A percentile compares a stretch with the other conserved stretches of the same genome.
Evolutionary conservation across 2,888 invertebrate species (phyloP).

Genomic region (Drosophila parthenogenetica): DNA sequence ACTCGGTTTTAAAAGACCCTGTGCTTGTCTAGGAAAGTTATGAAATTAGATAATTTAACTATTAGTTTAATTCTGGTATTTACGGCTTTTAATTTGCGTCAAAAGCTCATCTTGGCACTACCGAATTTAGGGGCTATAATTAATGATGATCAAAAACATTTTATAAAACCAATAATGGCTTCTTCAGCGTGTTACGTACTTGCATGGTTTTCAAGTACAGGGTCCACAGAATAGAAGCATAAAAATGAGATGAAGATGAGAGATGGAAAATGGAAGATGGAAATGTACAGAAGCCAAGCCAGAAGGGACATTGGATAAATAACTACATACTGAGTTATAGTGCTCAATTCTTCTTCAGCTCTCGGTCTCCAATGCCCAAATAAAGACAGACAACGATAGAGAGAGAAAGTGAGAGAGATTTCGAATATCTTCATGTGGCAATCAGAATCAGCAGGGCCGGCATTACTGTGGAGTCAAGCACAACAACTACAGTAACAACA

Average conservation of each 20-base stretch:
- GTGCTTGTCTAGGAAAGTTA: no score
- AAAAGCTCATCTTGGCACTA: no score
- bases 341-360: constrained; percentile 36
- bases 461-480: constrained; percentile 37
- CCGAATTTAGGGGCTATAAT: no score
- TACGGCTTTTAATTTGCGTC: no score
- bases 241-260: constrained; percentile 9
- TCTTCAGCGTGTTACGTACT: no score
- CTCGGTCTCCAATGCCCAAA: constrained; percentile 28
- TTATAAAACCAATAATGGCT: no score
- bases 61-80: no score
- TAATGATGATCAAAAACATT: no score
- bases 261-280: constrained; percentile 16
- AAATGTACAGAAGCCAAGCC: constrained; percentile 62
- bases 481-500: constrained; percentile 34
- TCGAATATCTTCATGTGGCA: constrained; percentile 77
- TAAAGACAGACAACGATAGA: no score
- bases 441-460: constrained; percentile 63
- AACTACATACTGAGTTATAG: constrained; percentile 71
- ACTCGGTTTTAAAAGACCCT: no score
- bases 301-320: constrained; percentile 76
- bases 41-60: no score
- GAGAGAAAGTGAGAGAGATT: constrained; percentile 58
- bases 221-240: neutral
- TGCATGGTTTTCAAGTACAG: no score